These are phyloP conservation scores for Ectobius pallidus DNA, from an alignment of 2,888 invertebrate genomes.

Conservation along the genomic window DNA sequence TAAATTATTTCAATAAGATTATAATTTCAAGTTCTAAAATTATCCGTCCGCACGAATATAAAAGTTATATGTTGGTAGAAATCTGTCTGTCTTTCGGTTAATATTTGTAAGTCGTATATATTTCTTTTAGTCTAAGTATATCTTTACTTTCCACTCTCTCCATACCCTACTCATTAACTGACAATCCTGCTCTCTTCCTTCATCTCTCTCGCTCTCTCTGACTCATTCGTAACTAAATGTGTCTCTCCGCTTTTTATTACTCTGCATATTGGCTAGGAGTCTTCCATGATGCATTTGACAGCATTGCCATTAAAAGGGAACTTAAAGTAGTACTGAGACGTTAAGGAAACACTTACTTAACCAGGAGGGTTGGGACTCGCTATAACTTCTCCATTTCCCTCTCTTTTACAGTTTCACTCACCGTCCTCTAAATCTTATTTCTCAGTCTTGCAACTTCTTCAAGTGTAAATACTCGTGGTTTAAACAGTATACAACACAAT, in stretches of 20 bases:
- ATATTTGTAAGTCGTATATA: background rate
- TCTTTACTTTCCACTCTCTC: background rate
- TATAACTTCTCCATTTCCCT: background rate
- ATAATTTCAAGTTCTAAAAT: background rate
- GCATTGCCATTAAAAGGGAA: slow-evolving; percentile 17
- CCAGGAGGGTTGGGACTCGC: background rate
- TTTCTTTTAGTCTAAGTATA: background rate
- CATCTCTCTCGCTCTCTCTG: background rate
- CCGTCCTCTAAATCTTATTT: background rate
- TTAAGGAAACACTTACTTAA: slow-evolving; percentile 21
- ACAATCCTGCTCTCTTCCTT: too few species aligned
- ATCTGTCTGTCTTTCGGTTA: background rate
- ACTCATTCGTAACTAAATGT: background rate
- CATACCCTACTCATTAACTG: background rate
- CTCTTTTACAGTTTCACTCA: slow-evolving; percentile 1
- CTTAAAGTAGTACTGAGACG: background rate
- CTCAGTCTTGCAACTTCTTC: too few species aligned
- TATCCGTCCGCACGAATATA: background rate
- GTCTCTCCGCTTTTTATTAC: slow-evolving; percentile 19
- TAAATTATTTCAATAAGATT: background rate
- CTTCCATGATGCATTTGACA: slow-evolving; percentile 19
- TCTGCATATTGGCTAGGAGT: slow-evolving; percentile 7
- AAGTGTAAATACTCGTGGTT: too few species aligned
- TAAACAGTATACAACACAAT: too few species aligned
- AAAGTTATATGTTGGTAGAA: background rate